Evolutionary conservation across 64 coral and sea anemone genomes (phyloP).

Genomic region (Catalaphyllia jardinei): DNA sequence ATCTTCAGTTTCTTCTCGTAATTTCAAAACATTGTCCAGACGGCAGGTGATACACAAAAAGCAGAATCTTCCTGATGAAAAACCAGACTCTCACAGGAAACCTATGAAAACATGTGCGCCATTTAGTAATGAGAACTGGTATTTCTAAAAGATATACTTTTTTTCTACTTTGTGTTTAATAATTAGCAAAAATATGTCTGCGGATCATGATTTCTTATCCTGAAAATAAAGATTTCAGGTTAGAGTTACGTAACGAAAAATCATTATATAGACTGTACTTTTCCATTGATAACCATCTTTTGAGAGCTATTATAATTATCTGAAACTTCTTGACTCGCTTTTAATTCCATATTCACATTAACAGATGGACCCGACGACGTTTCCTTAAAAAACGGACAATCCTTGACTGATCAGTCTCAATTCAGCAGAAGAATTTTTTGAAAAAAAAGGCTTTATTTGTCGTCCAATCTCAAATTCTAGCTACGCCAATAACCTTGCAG

Average conservation of each 20-base stretch:
- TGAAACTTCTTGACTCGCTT: background rate
- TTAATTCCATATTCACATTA: background rate
- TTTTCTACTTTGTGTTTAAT: background rate
- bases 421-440: background rate
- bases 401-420: background rate
- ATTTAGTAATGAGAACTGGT: background rate
- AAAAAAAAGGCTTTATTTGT: no score
- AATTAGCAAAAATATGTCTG: background rate
- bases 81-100: background rate
- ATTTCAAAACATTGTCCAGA: background rate
- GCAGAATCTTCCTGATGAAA: background rate
- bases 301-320: background rate
- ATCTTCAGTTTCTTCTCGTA: background rate
- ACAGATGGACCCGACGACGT: background rate
- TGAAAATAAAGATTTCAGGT: background rate
- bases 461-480: no score
- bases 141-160: background rate
- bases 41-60: background rate
- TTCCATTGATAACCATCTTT: background rate
- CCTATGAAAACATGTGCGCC: background rate
- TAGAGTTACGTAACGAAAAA: background rate
- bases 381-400: background rate
- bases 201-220: background rate
- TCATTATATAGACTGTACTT: background rate
- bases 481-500: no score